Percentiles rank a stretch among this genome's conserved stretches.
Conservation (phyloP, 2,888 invertebrate species). For the Macaria notata region DNA sequence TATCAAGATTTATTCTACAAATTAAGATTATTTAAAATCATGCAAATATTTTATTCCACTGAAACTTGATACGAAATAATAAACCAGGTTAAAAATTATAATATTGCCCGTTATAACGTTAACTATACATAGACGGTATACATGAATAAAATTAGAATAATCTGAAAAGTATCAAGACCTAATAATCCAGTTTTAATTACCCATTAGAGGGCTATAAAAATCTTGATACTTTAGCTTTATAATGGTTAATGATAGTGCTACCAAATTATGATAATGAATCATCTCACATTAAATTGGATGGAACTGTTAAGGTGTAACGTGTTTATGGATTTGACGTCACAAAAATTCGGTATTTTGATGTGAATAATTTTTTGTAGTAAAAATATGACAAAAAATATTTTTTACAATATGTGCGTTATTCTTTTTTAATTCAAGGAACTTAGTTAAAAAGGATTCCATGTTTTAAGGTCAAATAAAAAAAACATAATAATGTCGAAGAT, state of each 20-base stretch:
- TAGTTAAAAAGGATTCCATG: too few species aligned
- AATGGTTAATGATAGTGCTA: constrained; percentile 22
- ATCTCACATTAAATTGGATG: too few species aligned
- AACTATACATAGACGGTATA: constrained; percentile 27
- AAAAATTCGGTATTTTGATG: too few species aligned
- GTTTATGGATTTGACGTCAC: too few species aligned
- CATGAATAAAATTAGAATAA: constrained; percentile 35
- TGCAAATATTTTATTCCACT: constrained; percentile 1
- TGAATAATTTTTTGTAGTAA: too few species aligned
- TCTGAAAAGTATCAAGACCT: constrained; percentile 25
- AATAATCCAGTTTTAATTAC: constrained; percentile 29
- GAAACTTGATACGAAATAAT: constrained; percentile 2
- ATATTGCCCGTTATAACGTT: constrained; percentile 30
- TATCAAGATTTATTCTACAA: background rate
- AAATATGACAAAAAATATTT: too few species aligned
- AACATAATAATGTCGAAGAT: too few species aligned
- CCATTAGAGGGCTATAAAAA: constrained; percentile 26
- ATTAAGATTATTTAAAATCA: background rate
- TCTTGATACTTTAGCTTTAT: constrained; percentile 15
- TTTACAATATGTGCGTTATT: too few species aligned
- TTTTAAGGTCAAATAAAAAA: too few species aligned
- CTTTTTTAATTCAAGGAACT: too few species aligned
- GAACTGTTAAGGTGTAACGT: too few species aligned
- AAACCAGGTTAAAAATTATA: constrained; percentile 20
- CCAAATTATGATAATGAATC: constrained; percentile 22